Base-by-base conservation (phyloP, 2,888 invertebrate genomes). In the Pogonocherus hispidulus region DNA sequence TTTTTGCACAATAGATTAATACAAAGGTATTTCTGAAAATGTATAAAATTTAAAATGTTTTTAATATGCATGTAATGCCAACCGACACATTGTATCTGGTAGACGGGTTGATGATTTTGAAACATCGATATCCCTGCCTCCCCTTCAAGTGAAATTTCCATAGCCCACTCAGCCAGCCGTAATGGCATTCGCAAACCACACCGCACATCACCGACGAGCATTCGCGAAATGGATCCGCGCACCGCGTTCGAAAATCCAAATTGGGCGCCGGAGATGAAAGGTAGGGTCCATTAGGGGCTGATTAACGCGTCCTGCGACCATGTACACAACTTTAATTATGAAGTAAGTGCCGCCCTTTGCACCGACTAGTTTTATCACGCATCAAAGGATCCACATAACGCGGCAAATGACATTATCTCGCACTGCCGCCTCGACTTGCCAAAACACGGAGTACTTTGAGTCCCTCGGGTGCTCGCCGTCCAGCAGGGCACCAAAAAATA, bases 251-350 rank as follows among this genome's bases (percentile, higher is more conserved):
- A 54, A 66, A 69, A 56, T 71, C 65, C 66, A 73, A 78, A 80
- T 79, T 78, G 78, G 69, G 74, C 77, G 78, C 78, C 78, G 74
- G 77, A 81, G 79, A 81, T 81, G 81, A 80, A 81, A 81, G 81
- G 80, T 79, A 78, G 78, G 78, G 79, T 80, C 80, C 81, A 82
- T 82, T 82, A 82, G 79, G 75, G 79, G 77, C 76, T 78, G 79
- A 82, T 82, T 82, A 81, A 78, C 78, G 80, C 78, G 74, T 79
- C 79, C 77, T 78, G 80, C 80, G 80, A 79, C 78, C 62, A 62
- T 62, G 51, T 62, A 62, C 49, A 62, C 62, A 49, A 51, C 51
- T 81, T 81, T 82, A 83, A 83, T 83, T 83, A 82, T 81, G 79
- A 81, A 81, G 81, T 81, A 78, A 78, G 79, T 79, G 79, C 73